These are phyloP conservation scores for Drosophila anceps DNA, from an alignment of 2,888 invertebrate species.

Conservation along the genomic window DNA sequence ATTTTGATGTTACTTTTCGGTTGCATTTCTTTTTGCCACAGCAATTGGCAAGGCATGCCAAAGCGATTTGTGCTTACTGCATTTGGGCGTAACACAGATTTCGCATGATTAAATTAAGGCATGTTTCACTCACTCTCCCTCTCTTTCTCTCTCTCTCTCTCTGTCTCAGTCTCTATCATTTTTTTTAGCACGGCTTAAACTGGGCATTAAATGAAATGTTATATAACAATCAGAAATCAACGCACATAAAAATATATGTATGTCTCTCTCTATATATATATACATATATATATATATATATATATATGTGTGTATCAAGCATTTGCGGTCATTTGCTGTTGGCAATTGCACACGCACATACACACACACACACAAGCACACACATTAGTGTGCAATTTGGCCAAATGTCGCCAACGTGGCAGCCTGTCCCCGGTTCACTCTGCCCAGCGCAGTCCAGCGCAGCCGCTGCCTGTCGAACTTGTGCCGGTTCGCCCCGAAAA, in stretches of 20 bases:
- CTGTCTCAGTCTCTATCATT: conserved; percentile 37
- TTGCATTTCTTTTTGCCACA: conserved; percentile 44
- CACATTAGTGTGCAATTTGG: conserved; percentile 78
- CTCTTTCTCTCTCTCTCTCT: conserved; percentile 35
- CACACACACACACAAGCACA: conserved; percentile 39
- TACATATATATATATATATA: conserved; percentile 15
- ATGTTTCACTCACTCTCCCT: conserved; percentile 33
- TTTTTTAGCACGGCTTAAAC: conserved; percentile 35
- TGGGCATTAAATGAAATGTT: conserved; percentile 76
- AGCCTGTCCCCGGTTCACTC: conserved; percentile 57
- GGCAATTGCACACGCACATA: conserved; percentile 61
- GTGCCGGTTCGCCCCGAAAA: conserved; percentile 55
- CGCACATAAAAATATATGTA: conserved; percentile 66
- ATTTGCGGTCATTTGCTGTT: conserved; percentile 74
- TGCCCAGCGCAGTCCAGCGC: conserved; percentile 1
- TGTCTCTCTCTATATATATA: not conserved
- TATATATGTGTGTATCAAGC: conserved; percentile 43
- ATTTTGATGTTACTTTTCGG: conserved; percentile 62
- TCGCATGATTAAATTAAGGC: conserved; percentile 72
- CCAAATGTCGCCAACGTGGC: conserved; percentile 79
- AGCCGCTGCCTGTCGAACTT: conserved; percentile 27
- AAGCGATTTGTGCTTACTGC: conserved; percentile 77
- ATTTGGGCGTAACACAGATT: conserved; percentile 70
- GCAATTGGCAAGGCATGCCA: conserved; percentile 56
- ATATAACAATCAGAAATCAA: conserved; percentile 79